Percentiles rank a stretch among this genome's conserved stretches.
Conservation (phyloP, 1,140 invertebrate species). For the Drosophila ananassae region DNA sequence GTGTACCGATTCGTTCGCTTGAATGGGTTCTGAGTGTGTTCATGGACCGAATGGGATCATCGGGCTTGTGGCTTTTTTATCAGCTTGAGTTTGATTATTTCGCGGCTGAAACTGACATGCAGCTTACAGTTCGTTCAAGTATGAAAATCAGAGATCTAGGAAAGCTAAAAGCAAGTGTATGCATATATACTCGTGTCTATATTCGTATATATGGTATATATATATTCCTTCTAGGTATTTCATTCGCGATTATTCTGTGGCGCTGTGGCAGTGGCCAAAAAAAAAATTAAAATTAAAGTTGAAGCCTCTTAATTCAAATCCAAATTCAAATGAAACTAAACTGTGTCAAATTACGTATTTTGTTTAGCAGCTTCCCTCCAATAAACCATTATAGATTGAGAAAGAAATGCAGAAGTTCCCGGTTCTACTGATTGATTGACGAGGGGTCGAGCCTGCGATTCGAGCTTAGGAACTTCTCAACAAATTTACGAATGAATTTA, state of each 20-base stretch:
- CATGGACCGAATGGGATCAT: slow-evolving; percentile 16
- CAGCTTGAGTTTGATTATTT: slow-evolving; percentile 52
- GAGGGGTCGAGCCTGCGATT: slow-evolving; percentile 11
- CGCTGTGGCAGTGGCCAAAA: slow-evolving; percentile 47
- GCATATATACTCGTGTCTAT: slow-evolving; percentile 61
- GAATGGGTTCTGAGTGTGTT: slow-evolving; percentile 31
- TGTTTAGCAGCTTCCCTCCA: slow-evolving; percentile 22
- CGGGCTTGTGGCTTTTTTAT: slow-evolving; percentile 15
- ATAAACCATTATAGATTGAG: slow-evolving; percentile 11
- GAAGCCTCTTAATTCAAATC: slow-evolving; percentile 43
- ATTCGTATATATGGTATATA: slow-evolving; percentile 47
- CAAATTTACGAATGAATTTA: slow-evolving; percentile 45
- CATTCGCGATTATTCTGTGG: slow-evolving; percentile 62
- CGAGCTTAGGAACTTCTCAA: slow-evolving; percentile 65
- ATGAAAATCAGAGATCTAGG: slow-evolving; percentile 72
- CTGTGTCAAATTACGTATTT: slow-evolving; percentile 40
- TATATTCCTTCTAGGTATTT: slow-evolving; percentile 53
- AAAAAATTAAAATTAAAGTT: background rate
- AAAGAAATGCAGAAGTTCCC: slow-evolving; percentile 63
- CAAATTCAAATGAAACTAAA: slow-evolving; percentile 19
- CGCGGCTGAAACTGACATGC: slow-evolving; percentile 34
- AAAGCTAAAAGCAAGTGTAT: slow-evolving; percentile 80
- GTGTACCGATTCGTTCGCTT: slow-evolving; percentile 40
- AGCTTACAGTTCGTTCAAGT: slow-evolving; percentile 53
- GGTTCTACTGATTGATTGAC: slow-evolving; percentile 29